These are phyloP conservation scores for Rallus limicola DNA, from an alignment of 2,113 vertebrate species.

Conservation along the genomic window DNA sequence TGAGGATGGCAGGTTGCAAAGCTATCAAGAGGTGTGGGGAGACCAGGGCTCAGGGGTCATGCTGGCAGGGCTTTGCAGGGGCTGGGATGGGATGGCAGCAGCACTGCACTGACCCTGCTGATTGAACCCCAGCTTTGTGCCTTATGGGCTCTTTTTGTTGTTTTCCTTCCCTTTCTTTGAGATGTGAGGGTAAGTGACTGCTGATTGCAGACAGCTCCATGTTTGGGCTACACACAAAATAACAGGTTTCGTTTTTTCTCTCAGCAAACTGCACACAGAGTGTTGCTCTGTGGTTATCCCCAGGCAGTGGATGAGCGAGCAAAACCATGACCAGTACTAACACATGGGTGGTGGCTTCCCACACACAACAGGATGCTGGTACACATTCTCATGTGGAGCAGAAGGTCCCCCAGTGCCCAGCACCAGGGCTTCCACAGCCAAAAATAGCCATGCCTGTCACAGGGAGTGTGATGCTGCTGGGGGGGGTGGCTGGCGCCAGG, in stretches of 20 bases:
- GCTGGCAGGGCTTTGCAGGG: not conserved
- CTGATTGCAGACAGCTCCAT: not conserved
- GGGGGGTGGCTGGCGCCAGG: not conserved
- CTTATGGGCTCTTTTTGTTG: not conserved
- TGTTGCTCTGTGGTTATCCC: not conserved
- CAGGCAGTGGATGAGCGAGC: not conserved
- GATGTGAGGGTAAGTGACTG: not conserved
- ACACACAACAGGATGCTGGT: rapidly evolving
- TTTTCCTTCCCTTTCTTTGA: not conserved
- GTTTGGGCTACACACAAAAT: not conserved
- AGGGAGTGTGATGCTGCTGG: not conserved
- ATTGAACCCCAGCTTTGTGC: not conserved
- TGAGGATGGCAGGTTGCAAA: not conserved
- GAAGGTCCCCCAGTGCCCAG: not conserved
- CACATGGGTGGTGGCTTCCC: not conserved
- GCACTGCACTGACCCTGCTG: rapidly evolving
- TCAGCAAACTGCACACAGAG: not conserved
- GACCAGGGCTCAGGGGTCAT: rapidly evolving
- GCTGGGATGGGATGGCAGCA: not conserved
- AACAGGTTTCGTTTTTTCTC: not conserved
- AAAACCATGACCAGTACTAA: not conserved
- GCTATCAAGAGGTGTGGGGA: not conserved
- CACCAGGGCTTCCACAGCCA: rapidly evolving
- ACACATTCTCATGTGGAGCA: rapidly evolving
- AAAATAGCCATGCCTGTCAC: not conserved